phyloP scores from a whole-genome alignment of 1,140 invertebrate genomes.

The Aphis gossypii region DNA sequence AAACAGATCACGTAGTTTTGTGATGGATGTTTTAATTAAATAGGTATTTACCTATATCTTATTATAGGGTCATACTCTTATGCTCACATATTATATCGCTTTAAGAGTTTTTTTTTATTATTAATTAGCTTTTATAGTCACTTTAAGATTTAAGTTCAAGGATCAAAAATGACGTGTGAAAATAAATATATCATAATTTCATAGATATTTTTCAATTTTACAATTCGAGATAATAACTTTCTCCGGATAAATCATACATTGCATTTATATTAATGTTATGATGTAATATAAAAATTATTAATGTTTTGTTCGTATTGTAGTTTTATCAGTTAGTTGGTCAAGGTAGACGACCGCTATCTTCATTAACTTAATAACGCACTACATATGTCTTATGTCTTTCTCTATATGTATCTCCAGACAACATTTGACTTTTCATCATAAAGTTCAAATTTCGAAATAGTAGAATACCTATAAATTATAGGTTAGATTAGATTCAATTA shows the following conservation, averaged over 20 bases:
- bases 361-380: neutral
- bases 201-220: neutral
- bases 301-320: neutral
- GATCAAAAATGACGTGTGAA: neutral
- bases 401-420: neutral
- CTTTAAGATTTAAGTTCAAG: neutral
- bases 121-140: too few species aligned
- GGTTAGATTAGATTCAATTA: neutral
- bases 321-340: slow-evolving; percentile 19
- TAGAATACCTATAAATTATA: neutral
- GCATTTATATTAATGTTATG: neutral
- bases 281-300: neutral
- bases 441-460: neutral
- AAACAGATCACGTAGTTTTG: slow-evolving; percentile 14
- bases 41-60: too few species aligned
- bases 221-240: slow-evolving; percentile 19
- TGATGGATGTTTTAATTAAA: neutral
- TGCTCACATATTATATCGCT: neutral
- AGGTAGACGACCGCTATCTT: neutral
- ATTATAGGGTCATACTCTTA: neutral
- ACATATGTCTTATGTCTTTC: neutral
- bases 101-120: too few species aligned
- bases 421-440: neutral
- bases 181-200: neutral
- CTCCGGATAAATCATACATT: neutral